phyloP scores from a whole-genome alignment of 1,140 invertebrate genomes.

The Bombus confusus region DNA sequence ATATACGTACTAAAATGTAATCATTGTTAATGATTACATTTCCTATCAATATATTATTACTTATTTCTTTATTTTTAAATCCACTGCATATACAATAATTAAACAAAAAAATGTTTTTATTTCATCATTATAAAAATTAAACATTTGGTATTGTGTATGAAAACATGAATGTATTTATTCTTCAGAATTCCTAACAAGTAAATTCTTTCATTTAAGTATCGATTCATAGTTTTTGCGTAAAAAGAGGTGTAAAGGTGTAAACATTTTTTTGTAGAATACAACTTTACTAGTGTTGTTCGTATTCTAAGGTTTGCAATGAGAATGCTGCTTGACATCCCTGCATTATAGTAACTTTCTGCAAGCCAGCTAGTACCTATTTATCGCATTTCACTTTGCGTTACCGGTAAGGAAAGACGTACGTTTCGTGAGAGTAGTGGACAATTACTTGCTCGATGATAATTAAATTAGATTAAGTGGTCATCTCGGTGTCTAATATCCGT shows the following conservation, averaged over 20 bases:
- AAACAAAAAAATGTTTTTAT: neutral
- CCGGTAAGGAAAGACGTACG: constrained; percentile 78
- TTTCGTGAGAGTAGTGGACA: constrained; percentile 34
- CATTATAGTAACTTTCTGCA: constrained; percentile 50
- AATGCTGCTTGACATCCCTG: constrained; percentile 6
- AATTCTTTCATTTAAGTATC: neutral
- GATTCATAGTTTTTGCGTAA: neutral
- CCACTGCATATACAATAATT: neutral
- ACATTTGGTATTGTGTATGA: neutral
- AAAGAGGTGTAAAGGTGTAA: neutral
- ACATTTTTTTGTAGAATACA: neutral
- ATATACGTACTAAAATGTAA: neutral
- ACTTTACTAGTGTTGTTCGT: neutral
- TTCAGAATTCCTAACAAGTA: neutral
- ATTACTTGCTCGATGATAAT: constrained; percentile 62
- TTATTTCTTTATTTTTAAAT: neutral
- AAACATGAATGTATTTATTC: neutral
- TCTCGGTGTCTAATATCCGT: constrained; percentile 46
- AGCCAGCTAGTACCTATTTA: constrained; percentile 21
- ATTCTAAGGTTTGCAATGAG: neutral
- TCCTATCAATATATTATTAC: neutral
- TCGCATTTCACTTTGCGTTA: constrained; percentile 79
- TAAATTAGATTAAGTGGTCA: constrained; percentile 60
- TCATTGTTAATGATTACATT: neutral
- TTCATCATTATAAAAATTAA: neutral